Evolutionary conservation across 2,888 invertebrate species (phyloP).

Genomic region (Metopia argyrocephala): DNA sequence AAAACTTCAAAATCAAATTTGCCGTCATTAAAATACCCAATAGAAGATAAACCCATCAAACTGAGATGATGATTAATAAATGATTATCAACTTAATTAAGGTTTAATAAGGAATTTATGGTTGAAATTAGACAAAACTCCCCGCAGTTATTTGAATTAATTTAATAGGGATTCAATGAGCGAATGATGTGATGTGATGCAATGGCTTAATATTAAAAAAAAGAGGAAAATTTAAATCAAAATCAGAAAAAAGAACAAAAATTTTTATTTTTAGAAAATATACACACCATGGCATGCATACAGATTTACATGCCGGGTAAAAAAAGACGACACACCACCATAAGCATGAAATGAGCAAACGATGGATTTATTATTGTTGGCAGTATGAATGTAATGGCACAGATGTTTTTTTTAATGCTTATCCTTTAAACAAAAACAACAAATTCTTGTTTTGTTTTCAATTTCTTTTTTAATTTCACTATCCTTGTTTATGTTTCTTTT

Average conservation of each 20-base stretch:
- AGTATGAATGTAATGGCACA: conserved; percentile 49
- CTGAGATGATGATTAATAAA: conserved; percentile 58
- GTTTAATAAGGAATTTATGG: conserved; percentile 61
- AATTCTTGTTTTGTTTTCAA: conserved; percentile 3
- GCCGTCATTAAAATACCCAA: not conserved
- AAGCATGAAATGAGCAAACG: conserved; percentile 71
- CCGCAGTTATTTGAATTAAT: conserved; percentile 72
- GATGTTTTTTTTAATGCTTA: conserved; percentile 45
- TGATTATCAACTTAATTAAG: conserved; percentile 62
- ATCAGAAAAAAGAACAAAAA: not conserved
- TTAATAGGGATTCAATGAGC: conserved; percentile 73
- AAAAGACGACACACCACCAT: conserved; percentile 31
- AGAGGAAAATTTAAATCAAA: conserved; percentile 23
- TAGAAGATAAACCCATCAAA: conserved; percentile 44
- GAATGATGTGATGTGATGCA: conserved; percentile 33
- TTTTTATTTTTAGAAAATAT: not conserved
- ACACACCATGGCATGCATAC: not conserved
- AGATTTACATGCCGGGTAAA: not conserved
- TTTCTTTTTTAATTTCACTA: not conserved
- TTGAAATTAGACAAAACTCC: conserved; percentile 66
- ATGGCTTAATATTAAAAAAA: conserved; percentile 29
- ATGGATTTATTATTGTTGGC: not conserved
- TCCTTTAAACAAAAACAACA: conserved; percentile 54
- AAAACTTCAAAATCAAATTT: not conserved
- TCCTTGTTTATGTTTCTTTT: not conserved